Evolutionary conservation across 2,113 vertebrate species (phyloP), one percentile per base, ranked within the genome.

Genomic region (Nanorana parkeri): DNA sequence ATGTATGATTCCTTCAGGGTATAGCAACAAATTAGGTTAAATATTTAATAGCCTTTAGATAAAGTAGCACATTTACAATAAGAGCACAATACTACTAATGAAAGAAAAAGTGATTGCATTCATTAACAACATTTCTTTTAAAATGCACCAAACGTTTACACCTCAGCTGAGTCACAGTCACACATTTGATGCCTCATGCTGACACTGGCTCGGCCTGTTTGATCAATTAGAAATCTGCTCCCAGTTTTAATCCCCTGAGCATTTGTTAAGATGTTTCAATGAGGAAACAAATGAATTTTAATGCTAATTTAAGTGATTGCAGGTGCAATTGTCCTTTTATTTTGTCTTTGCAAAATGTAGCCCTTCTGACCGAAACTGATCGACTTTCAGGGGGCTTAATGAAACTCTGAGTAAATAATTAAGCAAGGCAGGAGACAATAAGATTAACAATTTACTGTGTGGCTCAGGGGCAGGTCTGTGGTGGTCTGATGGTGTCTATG

Each of bases 101-200:
- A 73, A 56, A 55, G 17, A 24, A 20, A 54, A 60, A 60, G 3
- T 56, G 69, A 73, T 29, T 74, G 16, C 26, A 36, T 28, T 21
- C 32, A 74, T 74, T 60, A 74, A n/a, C 71, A 74, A 20, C 54
- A n/a, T 16, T 56, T 74, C 26, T 74, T 56, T 73, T 15, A 56
- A 73, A 73, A 56, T 19, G 24, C 52, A n/a, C 52, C 4, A 19
- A 54, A 54, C 17, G 47, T 71, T 52, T 54, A 21, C 41, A 54
- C 47, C 2, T 60, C 6, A 60, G 21, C 13, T 19, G 26, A 36
- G 71, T 58, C 55, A 58, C 19, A 17, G 51, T 56, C 8, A 73
- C 24, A 23, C 54, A 28, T 74, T 58, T 28, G 32, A 52, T 56
- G 52, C 24, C 52, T 54, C 17, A 52, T 73, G 26, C 47, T 54